Evolutionary conservation across 92 coral and sea anemone genomes (phyloP), one percentile per base, ranked within the genome.

Genomic region (Zoanthus gigantus): DNA sequence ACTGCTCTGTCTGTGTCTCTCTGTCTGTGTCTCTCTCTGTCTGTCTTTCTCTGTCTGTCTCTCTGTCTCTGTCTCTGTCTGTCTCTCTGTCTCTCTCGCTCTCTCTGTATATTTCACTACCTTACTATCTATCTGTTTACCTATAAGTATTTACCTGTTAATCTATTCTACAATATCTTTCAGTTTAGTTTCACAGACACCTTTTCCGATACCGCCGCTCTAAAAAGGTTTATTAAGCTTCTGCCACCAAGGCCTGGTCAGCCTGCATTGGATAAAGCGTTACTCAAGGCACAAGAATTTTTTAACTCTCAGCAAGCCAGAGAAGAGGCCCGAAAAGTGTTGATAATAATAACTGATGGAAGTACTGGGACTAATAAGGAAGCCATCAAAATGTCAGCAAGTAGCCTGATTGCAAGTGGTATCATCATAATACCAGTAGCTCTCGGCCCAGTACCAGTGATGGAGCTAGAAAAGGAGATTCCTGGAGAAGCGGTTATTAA

Each of bases 391-490:
- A 86, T 88, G 71, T 94, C 94, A 72, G 94, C 91, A 13, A 92
- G 87, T 34, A 86, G 78, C 23, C 61, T 95, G 83, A 83, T 82
- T 18, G 80, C 87, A 4, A 81, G 76, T 37, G 83, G 69, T 11
- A 90, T 96, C 16, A 93, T 77, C n/a, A 87, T 93, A n/a, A 85
- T 96, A 47, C 98, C 93, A 48, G 98, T 96, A 78, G 94, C 98
- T 14, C 57, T 96, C 57, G 98, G 98, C 23, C 78, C 86, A 16
- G 89, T 58, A 52, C 92, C 95, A 76, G 90, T 73, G 17, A 77
- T 88, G 54, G 98, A 93, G 71, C 83, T 94, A 7, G 92, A 91
- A 17, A 86, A 87, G 18, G 94, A 93, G 84, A 89, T 94, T 79
- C 87, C 91, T 48, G 87, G 86, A 75, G 98, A 91, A 78, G 92